Base-by-base conservation (phyloP, 2,888 invertebrate species). In the Prosapia bicincta region DNA sequence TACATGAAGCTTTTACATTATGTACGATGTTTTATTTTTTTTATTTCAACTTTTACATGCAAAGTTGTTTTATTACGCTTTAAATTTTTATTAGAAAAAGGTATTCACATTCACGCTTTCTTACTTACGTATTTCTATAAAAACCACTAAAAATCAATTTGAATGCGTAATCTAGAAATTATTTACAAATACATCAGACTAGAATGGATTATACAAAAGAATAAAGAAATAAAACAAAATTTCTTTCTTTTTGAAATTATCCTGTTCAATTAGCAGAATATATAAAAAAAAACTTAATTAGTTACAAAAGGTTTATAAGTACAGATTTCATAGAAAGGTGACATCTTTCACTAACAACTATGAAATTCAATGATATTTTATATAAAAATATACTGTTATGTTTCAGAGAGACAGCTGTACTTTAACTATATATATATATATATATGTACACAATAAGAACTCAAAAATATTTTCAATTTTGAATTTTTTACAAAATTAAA, bases 301-400 rank as follows among this genome's bases (percentile, higher is more conserved):
- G 74, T 66, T 74, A 74, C 69, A 74, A 74, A 74, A 65, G 38
- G 24, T 74, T 69, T 74, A 69, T 74, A 74, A 74, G 74, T 74
- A 74, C 74, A 74, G 74, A 43, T 65, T 68, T 65, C 54, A 54
- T 20, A 38, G 38, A 28, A 28, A 28, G 28, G 5, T 28, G 28
- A 28, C 28, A 28, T 9, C 28, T 28, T 28, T 28, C 28, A 28
- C 28, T 28, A 6, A n/a, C 30, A 20, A 5, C n/a, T 54, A 20
- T 54, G 54, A 54, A 38, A 54, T 13, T 13, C 54, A 54, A 54
- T 13, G 54, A 20, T 54, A 54, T 54, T 54, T 54, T 54, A 54
- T 54, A 54, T 20, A 54, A 54, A 54, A 54, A 54, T 54, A 54
- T 54, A 54, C 54, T 54, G 54, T 54, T 54, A 54, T 20, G 54